Evolutionary conservation across 2,888 invertebrate species (phyloP).

Genomic region (Nomada ruficornis): DNA sequence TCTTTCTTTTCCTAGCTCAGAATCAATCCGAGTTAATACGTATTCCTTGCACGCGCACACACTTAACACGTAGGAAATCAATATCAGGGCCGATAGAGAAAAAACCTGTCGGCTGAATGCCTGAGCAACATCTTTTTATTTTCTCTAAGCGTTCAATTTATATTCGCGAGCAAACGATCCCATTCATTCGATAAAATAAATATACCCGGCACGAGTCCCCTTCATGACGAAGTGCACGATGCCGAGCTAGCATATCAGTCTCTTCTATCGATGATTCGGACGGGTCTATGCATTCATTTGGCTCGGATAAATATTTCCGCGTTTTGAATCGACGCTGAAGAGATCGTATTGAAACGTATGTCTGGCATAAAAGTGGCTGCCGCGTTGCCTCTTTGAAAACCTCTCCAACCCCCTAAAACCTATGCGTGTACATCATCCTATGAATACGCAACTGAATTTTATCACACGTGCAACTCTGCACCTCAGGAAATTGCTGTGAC

Average conservation of each 20-base stretch:
- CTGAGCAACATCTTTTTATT: constrained; percentile 32
- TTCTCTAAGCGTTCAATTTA: constrained; percentile 47
- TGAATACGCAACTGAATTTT: constrained; percentile 48
- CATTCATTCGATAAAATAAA: constrained; percentile 59
- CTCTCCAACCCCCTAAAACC: constrained; percentile 26
- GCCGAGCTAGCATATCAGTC: constrained; percentile 50
- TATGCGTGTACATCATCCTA: not conserved
- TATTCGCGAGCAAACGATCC: constrained; percentile 58
- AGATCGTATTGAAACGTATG: constrained; percentile 33
- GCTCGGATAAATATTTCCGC: constrained; percentile 56
- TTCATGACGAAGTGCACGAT: constrained; percentile 48
- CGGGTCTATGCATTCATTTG: constrained; percentile 30
- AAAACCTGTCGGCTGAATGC: not conserved
- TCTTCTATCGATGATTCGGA: constrained; percentile 33
- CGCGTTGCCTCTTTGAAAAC: constrained; percentile 42
- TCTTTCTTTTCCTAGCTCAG: not conserved
- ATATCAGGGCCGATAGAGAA: constrained; percentile 3
- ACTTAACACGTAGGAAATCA: constrained; percentile 24
- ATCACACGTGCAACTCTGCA: constrained; percentile 49
- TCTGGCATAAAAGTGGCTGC: constrained; percentile 30
- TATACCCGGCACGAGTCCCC: constrained; percentile 42
- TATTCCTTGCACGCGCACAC: not conserved
- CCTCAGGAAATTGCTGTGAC: constrained; percentile 16
- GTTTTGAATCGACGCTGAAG: constrained; percentile 46
- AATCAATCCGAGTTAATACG: not conserved